Evolutionary conservation across 2,888 invertebrate species (phyloP).

Genomic region (Amaurobius ferox): DNA sequence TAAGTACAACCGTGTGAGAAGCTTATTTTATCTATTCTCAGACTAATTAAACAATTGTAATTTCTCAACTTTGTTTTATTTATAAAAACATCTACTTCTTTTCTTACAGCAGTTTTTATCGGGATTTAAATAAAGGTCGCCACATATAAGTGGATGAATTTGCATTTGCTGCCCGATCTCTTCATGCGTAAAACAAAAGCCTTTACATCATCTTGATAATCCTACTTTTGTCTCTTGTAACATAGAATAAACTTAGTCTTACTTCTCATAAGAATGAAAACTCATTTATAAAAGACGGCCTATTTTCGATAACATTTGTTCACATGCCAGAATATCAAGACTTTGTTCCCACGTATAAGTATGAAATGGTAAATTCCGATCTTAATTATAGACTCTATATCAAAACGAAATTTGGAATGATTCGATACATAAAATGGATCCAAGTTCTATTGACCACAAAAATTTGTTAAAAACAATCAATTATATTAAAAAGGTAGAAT

Average conservation of each 20-base stretch:
- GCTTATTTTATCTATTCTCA: conserved; percentile 26
- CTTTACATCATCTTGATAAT: conserved; percentile 36
- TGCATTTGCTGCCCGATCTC: conserved; percentile 27
- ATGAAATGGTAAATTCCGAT: too few relatives aligned
- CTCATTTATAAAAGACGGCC: not conserved
- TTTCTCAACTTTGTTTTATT: not conserved
- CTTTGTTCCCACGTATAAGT: too few relatives aligned
- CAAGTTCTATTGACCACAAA: too few relatives aligned
- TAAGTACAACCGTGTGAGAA: conserved; percentile 21
- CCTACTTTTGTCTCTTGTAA: conserved; percentile 41
- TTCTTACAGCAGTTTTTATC: not conserved
- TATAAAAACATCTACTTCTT: not conserved
- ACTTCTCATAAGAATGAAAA: conserved; percentile 24
- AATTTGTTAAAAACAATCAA: too few relatives aligned
- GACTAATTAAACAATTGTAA: conserved; percentile 36
- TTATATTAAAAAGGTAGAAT: too few relatives aligned
- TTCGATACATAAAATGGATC: too few relatives aligned
- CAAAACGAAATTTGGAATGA: too few relatives aligned
- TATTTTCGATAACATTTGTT: not conserved
- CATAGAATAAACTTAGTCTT: conserved; percentile 37
- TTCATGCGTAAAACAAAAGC: conserved; percentile 53
- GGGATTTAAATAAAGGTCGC: conserved; percentile 31
- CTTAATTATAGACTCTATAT: too few relatives aligned
- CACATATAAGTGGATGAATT: conserved; percentile 29
- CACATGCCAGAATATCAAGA: too few relatives aligned